Conservation (phyloP, 1,140 invertebrate genomes). For the Brevipalpus yothersi region DNA sequence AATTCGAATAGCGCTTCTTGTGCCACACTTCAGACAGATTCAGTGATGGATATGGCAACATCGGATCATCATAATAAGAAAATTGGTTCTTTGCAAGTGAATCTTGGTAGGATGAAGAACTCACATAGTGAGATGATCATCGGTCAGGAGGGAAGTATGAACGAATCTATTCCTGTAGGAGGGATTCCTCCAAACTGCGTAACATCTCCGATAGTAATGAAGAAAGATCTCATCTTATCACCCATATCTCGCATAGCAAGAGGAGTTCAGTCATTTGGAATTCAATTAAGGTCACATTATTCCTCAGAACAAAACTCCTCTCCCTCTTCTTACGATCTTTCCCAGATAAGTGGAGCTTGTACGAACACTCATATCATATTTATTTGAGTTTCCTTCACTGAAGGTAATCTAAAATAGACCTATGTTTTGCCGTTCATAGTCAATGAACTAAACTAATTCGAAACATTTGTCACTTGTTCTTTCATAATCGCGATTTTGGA, state of each 20-base stretch:
- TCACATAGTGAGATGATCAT: slow-evolving; percentile 53
- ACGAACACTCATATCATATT: too few relatives aligned
- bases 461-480: too few relatives aligned
- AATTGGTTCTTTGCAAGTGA: background rate
- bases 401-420: too few relatives aligned
- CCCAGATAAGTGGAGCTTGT: slow-evolving; percentile 22
- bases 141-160: slow-evolving; percentile 12
- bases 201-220: slow-evolving; percentile 11
- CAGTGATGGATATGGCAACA: background rate
- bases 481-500: too few relatives aligned
- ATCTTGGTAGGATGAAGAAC: slow-evolving; percentile 34
- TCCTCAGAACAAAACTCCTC: too few relatives aligned
- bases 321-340: too few relatives aligned
- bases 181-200: slow-evolving; percentile 9
- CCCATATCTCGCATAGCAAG: slow-evolving; percentile 14
- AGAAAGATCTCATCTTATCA: slow-evolving; percentile 15
- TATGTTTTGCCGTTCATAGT: too few relatives aligned
- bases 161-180: slow-evolving; percentile 13
- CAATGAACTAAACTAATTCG: too few relatives aligned
- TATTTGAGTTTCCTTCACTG: too few relatives aligned
- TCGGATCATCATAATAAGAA: background rate
- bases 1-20: background rate
- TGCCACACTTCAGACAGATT: background rate
- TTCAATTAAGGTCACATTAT: slow-evolving; percentile 24
- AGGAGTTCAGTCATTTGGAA: slow-evolving; percentile 47